Percentiles rank a stretch among this genome's conserved stretches.
These are phyloP conservation scores for Eustalomyia histrio DNA, from an alignment of 2,888 invertebrate genomes.

Conservation along the genomic window DNA sequence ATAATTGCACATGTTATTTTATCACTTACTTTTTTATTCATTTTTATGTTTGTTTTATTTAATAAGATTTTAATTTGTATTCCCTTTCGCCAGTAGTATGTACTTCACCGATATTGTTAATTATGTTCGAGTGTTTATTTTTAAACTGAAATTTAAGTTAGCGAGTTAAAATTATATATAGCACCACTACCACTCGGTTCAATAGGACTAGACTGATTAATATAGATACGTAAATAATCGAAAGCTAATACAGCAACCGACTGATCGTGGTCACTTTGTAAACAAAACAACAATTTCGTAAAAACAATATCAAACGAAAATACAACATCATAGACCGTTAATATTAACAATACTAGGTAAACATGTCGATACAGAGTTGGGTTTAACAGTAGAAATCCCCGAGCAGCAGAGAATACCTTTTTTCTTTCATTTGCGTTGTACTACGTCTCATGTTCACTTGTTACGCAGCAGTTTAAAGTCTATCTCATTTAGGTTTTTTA, in stretches of 20 bases:
- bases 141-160: slow-evolving; percentile 55
- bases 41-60: slow-evolving; percentile 22
- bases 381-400: slow-evolving; percentile 30
- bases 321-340: slow-evolving; percentile 22
- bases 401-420: slow-evolving; percentile 24
- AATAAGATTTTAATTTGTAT: slow-evolving; percentile 23
- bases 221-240: slow-evolving; percentile 1
- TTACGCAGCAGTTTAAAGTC: slow-evolving; percentile 53
- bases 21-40: slow-evolving; percentile 59
- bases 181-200: slow-evolving; percentile 43
- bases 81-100: not conserved
- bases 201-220: slow-evolving; percentile 48
- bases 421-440: not conserved
- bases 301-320: not conserved
- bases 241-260: slow-evolving; percentile 42
- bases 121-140: slow-evolving; percentile 34
- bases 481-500: not conserved
- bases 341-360: not conserved
- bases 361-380: not conserved
- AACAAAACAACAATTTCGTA: slow-evolving; percentile 18
- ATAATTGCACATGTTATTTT: too few species aligned
- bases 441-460: not conserved
- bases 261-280: slow-evolving; percentile 20
- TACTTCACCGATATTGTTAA: slow-evolving; percentile 13
- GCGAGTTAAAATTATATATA: slow-evolving; percentile 61